phyloP scores from a whole-genome alignment of 2,888 invertebrate species.

The Sminthurides aquaticus region DNA sequence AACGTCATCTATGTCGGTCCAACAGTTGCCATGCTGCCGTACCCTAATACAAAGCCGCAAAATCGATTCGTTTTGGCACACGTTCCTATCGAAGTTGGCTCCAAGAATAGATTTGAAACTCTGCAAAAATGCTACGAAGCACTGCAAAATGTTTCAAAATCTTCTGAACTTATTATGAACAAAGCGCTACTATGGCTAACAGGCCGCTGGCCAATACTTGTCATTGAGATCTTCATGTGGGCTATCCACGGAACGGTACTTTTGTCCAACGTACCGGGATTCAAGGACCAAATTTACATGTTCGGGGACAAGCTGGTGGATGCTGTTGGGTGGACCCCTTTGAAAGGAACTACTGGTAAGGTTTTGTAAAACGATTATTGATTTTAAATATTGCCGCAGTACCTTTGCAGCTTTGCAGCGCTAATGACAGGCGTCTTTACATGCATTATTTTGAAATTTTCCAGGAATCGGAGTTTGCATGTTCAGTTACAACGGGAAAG shows the following conservation, averaged over 20 bases:
- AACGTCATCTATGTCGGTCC: slow-evolving; percentile 29
- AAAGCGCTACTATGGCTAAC: slow-evolving; percentile 9
- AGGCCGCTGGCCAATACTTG: slow-evolving; percentile 34
- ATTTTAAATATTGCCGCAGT: no score
- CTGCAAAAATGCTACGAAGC: slow-evolving; percentile 8
- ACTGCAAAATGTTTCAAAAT: slow-evolving; percentile 28
- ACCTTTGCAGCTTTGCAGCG: no score
- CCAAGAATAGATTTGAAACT: neutral
- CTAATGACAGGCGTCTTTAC: no score
- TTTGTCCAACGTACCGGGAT: slow-evolving; percentile 19
- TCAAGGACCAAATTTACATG: slow-evolving; percentile 28
- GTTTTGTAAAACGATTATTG: neutral
- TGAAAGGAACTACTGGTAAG: slow-evolving; percentile 37
- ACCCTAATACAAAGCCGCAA: slow-evolving; percentile 36
- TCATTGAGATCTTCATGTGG: slow-evolving; percentile 23
- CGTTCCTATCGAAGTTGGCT: neutral
- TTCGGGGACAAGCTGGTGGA: slow-evolving; percentile 40
- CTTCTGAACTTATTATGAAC: slow-evolving; percentile 23
- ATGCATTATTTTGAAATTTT: no score
- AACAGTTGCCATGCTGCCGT: slow-evolving; percentile 41
- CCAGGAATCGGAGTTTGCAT: slow-evolving; percentile 39
- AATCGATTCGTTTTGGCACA: slow-evolving; percentile 27
- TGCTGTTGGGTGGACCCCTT: slow-evolving; percentile 38
- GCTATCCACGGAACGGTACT: slow-evolving; percentile 14
- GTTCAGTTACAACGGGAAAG: slow-evolving; percentile 39